A percentile compares a stretch with the other conserved stretches of the same genome.
phyloP scores from a whole-genome alignment of 2,888 invertebrate genomes.

The Crioceris asparagi region DNA sequence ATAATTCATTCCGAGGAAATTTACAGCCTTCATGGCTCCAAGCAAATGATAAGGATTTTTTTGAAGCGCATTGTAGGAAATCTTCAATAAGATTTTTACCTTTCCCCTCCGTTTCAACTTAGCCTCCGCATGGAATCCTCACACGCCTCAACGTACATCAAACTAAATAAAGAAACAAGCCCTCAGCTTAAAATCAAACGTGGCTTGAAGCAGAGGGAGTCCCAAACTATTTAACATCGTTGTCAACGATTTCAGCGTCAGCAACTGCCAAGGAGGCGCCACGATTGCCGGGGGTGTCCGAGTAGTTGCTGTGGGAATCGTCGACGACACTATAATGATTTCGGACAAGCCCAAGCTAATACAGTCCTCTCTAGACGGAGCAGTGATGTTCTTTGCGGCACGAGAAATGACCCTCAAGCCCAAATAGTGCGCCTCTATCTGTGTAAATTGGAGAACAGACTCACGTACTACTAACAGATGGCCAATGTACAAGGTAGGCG shows the following conservation, averaged over 20 bases:
- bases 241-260: slow-evolving; percentile 18
- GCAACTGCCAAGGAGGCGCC: background rate
- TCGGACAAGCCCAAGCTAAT: background rate
- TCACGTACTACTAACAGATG: no score
- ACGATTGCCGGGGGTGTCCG: background rate
- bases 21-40: no score
- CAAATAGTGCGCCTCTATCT: slow-evolving; percentile 10
- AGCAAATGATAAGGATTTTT: no score
- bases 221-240: slow-evolving; percentile 23
- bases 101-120: no score
- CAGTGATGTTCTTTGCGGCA: slow-evolving; percentile 8
- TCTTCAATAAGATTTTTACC: no score
- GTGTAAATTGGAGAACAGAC: no score
- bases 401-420: slow-evolving; percentile 17
- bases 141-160: slow-evolving; percentile 10
- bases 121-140: no score
- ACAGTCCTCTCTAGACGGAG: background rate
- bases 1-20: no score
- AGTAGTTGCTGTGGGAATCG: slow-evolving; percentile 14
- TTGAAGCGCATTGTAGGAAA: no score
- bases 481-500: slow-evolving; percentile 9
- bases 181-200: slow-evolving; percentile 15
- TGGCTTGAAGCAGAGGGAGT: slow-evolving; percentile 35
- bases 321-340: slow-evolving; percentile 18
- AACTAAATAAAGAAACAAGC: slow-evolving; percentile 3